phyloP scores from a whole-genome alignment of 1,140 invertebrate genomes.

The Chymomyza costata region DNA sequence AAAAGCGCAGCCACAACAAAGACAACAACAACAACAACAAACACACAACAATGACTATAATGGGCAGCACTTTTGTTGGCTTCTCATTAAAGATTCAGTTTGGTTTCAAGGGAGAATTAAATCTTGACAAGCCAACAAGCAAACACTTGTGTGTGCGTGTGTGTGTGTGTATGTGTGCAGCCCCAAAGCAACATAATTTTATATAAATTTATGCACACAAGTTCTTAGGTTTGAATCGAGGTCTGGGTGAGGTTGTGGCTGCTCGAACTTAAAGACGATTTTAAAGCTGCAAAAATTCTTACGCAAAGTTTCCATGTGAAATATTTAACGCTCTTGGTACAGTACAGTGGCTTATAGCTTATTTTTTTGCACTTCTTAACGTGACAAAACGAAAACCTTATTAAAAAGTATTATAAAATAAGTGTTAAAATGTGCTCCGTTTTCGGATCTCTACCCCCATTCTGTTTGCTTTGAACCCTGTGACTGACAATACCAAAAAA shows the following conservation, averaged over 20 bases:
- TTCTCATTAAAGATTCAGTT: conserved; percentile 70
- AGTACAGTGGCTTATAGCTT: too few relatives aligned
- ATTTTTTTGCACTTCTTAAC: too few relatives aligned
- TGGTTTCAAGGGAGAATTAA: conserved; percentile 65
- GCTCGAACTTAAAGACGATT: conserved; percentile 14
- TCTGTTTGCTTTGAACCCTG: too few relatives aligned
- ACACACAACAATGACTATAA: conserved; percentile 9
- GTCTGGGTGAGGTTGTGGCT: too few relatives aligned
- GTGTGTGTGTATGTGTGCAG: not conserved
- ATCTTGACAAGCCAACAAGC: conserved; percentile 50
- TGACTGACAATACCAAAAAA: too few relatives aligned
- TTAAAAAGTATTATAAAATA: too few relatives aligned
- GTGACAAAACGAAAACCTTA: too few relatives aligned
- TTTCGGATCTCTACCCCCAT: too few relatives aligned
- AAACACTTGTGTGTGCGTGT: conserved; percentile 25
- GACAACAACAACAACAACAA: conserved; percentile 24
- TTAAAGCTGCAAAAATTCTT: conserved; percentile 16
- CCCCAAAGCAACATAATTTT: conserved; percentile 55
- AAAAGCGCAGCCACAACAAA: conserved; percentile 43
- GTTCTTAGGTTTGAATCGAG: too few relatives aligned
- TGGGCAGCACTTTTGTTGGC: conserved; percentile 34
- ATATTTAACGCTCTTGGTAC: too few relatives aligned
- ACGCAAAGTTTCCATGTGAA: not conserved
- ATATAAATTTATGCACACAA: conserved; percentile 42
- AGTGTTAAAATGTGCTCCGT: too few relatives aligned